Evolutionary conservation across 2,797 vertebrate genomes (phyloP), one percentile per base, ranked within the genome.

Genomic region (Sebastes cheni): DNA sequence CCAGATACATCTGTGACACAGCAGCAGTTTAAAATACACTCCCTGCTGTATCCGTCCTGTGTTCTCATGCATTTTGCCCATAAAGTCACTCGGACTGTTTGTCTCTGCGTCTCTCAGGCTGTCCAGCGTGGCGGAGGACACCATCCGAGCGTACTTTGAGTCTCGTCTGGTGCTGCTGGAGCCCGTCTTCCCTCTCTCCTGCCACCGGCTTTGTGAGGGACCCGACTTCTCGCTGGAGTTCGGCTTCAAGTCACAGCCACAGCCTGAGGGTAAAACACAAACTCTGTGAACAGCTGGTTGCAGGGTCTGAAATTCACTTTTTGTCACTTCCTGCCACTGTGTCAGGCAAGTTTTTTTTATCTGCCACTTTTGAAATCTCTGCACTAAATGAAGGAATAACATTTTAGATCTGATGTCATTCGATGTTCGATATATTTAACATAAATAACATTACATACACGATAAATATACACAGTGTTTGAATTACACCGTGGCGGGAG

Each of bases 181-280:
- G 87, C 96, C 97, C 1, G 86, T 99, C 70, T 99, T 99, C 81
- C 97, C 98, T 65, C 92, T 99, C 55, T 97, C 98, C 0, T 99
- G 98, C 86, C 99, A 99, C 85, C 94, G 97, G 58, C 96, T 99
- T 22, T 99, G 98, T 23, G 99, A 99, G 69, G 98, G 99, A 42
- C 97, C 98, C 1, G 97, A 99, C 86, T 99, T 98, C 80, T 97
- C 97, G 42, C 92, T 94, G 8, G 98, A 99, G 84, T 99, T 99
- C 83, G 94, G 91, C 89, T 99, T 97, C 75, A 98, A 97, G 89
- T 87, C 96, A 0, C 95, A 96, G 27, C 96, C 96, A 12, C 97
- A 97, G 79, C 95, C 95, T 13, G 98, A 99, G 87, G 97, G 98
- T 22, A 94, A 82, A 22, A 59, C 25, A 39, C 65, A 67, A 12